Conservation (phyloP, 37 sponge, comb jelly and placozoan species). For the Bolinopsis microptera region DNA sequence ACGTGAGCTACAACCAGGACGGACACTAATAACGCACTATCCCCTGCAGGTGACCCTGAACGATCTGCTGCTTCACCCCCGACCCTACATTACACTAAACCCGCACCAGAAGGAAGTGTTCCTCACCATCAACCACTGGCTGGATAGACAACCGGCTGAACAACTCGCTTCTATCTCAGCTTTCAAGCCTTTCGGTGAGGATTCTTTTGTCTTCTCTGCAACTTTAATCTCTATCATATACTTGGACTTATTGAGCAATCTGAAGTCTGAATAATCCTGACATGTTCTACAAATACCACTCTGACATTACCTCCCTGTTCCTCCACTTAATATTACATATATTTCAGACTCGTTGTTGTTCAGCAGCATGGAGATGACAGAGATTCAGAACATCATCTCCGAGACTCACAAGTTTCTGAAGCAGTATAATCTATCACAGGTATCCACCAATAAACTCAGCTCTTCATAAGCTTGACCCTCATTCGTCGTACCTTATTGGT, state of each 20-base stretch:
- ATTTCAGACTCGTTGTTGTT: not conserved
- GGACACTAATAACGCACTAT: too few species aligned
- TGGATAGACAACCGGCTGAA: not conserved
- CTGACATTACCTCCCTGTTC: too few species aligned
- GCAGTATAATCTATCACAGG: conserved; percentile 9
- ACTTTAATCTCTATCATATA: too few species aligned
- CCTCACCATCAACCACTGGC: conserved; percentile 1
- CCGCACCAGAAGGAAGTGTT: conserved; percentile 4
- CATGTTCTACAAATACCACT: too few species aligned
- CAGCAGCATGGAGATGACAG: conserved; percentile 16
- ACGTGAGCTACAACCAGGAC: too few species aligned
- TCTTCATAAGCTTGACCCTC: not conserved
- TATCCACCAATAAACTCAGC: not conserved
- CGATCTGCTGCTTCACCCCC: conserved; percentile 15
- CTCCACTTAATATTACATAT: too few species aligned
- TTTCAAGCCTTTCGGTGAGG: conserved; percentile 28
- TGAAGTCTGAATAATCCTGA: too few species aligned
- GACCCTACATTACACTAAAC: not conserved
- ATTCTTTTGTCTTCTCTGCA: too few species aligned
- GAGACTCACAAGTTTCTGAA: conserved; percentile 21
- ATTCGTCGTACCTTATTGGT: not conserved
- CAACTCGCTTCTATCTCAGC: conserved; percentile 25
- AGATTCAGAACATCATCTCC: conserved; percentile 36
- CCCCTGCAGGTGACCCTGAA: not conserved
- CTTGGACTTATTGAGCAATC: too few species aligned